Percentiles rank a stretch among this genome's conserved stretches.
Evolutionary conservation across 2,113 vertebrate genomes (phyloP).

Genomic region (Gavia stellata): DNA sequence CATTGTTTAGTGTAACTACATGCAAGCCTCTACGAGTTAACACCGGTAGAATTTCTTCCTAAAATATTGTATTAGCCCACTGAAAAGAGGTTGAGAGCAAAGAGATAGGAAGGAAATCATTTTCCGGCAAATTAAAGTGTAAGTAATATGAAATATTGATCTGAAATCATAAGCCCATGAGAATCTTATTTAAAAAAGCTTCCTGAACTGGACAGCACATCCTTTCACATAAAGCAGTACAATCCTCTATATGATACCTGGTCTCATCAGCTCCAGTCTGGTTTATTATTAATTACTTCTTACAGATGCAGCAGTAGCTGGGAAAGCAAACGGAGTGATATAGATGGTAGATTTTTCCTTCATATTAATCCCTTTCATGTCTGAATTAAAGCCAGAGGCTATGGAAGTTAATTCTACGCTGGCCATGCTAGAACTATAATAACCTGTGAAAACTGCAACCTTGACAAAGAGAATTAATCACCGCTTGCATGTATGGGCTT

Average conservation of each 20-base stretch:
- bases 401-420: constrained; percentile 52
- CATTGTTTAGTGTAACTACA: background rate
- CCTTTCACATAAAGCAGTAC: background rate
- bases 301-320: background rate
- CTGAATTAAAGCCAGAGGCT: constrained; percentile 55
- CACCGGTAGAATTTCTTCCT: background rate
- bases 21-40: background rate
- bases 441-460: constrained; percentile 57
- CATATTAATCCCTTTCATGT: constrained; percentile 53
- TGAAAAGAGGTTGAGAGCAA: background rate
- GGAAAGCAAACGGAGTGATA: background rate
- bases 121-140: background rate
- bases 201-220: background rate
- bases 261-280: background rate
- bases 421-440: constrained; percentile 10
- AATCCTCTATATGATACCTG: background rate
- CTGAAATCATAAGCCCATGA: background rate
- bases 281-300: constrained; percentile 24
- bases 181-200: background rate
- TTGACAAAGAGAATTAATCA: constrained; percentile 46
- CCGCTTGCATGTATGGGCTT: constrained; percentile 14
- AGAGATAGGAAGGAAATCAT: background rate
- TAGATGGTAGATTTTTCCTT: constrained; percentile 10
- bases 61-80: background rate
- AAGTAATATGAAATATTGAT: constrained; percentile 9